Base-by-base conservation (phyloP, 1,140 invertebrate genomes). In the Melipona quadrifasciata region DNA sequence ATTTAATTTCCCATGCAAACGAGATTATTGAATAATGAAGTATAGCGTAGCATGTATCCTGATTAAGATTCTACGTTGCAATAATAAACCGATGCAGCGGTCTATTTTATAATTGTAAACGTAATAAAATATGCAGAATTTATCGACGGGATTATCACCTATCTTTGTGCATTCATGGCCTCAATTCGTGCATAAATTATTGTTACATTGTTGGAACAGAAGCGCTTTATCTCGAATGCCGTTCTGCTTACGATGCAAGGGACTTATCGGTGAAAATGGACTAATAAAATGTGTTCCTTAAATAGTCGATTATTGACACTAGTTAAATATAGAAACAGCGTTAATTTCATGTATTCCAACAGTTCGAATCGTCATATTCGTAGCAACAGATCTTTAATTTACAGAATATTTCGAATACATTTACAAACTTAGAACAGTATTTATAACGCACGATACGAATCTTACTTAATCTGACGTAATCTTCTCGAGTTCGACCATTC, bases 41-140 rank as follows among this genome's bases (percentile, higher is more conserved):
- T 14, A 24, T 34, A 19, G 21, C 24, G 27, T 14, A 19, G 27
- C 27, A 11, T 16, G 55, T 71, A 78, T 65, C 71, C 87, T 90
- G 86, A 90, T 90, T 88, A 87, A 90, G 84, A 89, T 92, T 91
- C 91, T 89, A 74, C 86, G 76, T 72, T 65, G 85, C 88, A 87
- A 89, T 91, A 88, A 91, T 91, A 85, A 85, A 70, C 16, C 74
- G 70, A 91, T 80, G 84, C 76, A 84, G 84, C 86, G 79, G 86
- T 80, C 83, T 83, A 88, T 92, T 91, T 89, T 86, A 71, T 82
- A 82, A 89, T 90, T 90, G 87, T 91, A 87, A 90, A 79, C 85
- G 80, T 85, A 89, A 92, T 91, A 90, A 92, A 91, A 89, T 92
- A 91, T 92, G 88, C 91, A 82, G 82, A 91, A 93, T 93, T 92